phyloP scores from a whole-genome alignment of 2,888 invertebrate genomes.

The Homarus gammarus region DNA sequence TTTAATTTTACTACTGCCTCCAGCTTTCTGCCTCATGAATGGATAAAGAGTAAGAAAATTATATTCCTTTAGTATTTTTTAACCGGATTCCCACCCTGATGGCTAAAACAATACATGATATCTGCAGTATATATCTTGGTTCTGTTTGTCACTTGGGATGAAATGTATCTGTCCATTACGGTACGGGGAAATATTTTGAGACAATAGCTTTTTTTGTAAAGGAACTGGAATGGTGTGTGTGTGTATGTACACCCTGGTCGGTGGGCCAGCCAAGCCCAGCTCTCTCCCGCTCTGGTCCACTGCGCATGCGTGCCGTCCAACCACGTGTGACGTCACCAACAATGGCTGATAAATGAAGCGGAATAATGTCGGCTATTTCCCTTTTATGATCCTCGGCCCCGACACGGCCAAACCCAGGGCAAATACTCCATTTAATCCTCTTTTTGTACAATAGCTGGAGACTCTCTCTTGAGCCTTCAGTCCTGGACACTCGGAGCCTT shows the following conservation, averaged over 20 bases:
- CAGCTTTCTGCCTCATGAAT: too few relatives aligned
- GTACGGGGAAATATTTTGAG: not conserved
- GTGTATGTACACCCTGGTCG: not conserved
- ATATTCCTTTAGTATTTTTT: too few relatives aligned
- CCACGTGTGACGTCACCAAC: conserved; percentile 44
- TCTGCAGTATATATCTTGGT: too few relatives aligned
- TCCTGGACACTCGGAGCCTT: too few relatives aligned
- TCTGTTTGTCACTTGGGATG: not conserved
- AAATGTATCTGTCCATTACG: not conserved
- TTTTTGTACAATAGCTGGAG: conserved; percentile 8
- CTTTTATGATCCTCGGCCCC: conserved; percentile 14
- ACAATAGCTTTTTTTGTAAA: not conserved
- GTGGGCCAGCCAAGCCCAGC: not conserved
- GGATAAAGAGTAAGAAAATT: too few relatives aligned
- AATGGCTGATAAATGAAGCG: conserved; percentile 51
- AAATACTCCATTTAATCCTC: conserved; percentile 38
- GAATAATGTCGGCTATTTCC: conserved; percentile 37
- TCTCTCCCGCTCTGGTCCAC: conserved; percentile 24
- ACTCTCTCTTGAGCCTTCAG: not conserved
- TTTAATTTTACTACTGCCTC: too few relatives aligned
- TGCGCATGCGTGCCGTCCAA: conserved; percentile 15
- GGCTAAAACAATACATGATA: too few relatives aligned
- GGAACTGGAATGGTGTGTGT: not conserved
- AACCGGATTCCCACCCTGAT: too few relatives aligned
- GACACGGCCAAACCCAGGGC: conserved; percentile 23